phyloP scores from a whole-genome alignment of 2,888 invertebrate genomes.

The Anthophora plumipes region DNA sequence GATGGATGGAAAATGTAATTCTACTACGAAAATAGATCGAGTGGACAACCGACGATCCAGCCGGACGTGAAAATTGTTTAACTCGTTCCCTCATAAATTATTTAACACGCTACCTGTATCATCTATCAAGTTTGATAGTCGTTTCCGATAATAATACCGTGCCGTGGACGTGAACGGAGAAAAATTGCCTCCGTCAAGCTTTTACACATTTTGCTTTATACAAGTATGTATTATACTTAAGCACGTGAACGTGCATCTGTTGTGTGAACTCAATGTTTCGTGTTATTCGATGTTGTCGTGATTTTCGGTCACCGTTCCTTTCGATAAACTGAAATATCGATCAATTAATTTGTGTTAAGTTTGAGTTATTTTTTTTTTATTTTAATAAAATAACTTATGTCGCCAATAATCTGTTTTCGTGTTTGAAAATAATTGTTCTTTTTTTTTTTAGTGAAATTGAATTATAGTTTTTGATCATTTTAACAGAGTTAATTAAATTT shows the following conservation, averaged over 20 bases:
- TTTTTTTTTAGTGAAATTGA: no score
- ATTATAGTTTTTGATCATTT: no score
- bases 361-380: no score
- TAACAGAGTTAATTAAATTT: no score
- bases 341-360: background rate
- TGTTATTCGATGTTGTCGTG: background rate
- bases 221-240: no score
- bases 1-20: constrained; percentile 40
- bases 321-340: no score
- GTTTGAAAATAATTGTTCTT: no score
- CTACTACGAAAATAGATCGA: constrained; percentile 54
- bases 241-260: background rate
- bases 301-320: background rate
- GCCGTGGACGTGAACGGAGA: constrained; percentile 12
- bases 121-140: constrained; percentile 66
- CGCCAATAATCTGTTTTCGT: no score
- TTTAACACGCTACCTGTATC: constrained; percentile 62
- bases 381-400: no score
- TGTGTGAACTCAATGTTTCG: background rate
- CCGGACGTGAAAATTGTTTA: constrained; percentile 72
- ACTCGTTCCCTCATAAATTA: constrained; percentile 70
- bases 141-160: constrained; percentile 55
- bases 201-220: constrained; percentile 1
- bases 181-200: constrained; percentile 18
- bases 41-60: constrained; percentile 49